Percentiles rank a stretch among this genome's conserved stretches.
Evolutionary conservation across 2,888 invertebrate species (phyloP).

Genomic region (Nemurella pictetii): DNA sequence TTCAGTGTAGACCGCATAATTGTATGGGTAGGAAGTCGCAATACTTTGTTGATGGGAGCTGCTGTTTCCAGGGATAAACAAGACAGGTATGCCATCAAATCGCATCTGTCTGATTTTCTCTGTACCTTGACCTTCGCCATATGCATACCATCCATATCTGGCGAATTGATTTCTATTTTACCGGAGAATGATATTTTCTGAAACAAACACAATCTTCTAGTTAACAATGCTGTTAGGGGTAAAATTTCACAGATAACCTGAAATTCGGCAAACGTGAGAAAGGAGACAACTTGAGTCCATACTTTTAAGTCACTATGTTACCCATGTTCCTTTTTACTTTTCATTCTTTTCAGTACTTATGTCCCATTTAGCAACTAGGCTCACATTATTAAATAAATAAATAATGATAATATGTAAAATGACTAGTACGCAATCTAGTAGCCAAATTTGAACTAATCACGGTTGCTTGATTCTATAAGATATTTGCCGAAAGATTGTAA

Average conservation of each 20-base stretch:
- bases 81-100: conserved; percentile 87
- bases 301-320: no score
- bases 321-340: no score
- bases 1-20: conserved; percentile 30
- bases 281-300: conserved; percentile 57
- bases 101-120: conserved; percentile 70
- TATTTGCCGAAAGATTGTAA: no score
- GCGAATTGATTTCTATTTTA: conserved; percentile 63
- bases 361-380: no score
- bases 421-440: no score
- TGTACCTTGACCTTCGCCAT: conserved; percentile 83
- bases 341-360: no score
- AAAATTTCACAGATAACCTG: conserved; percentile 31
- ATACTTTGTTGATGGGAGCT: conserved; percentile 89
- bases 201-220: conserved; percentile 45
- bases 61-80: conserved; percentile 94
- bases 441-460: no score
- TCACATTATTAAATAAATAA: no score
- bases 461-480: no score
- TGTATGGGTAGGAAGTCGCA: not conserved
- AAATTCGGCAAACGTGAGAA: not conserved
- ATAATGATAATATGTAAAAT: no score
- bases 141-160: conserved; percentile 83
- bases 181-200: conserved; percentile 70
- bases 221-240: not conserved